Evolutionary conservation across 1,140 invertebrate species (phyloP).

Genomic region (Heterodera carotae): DNA sequence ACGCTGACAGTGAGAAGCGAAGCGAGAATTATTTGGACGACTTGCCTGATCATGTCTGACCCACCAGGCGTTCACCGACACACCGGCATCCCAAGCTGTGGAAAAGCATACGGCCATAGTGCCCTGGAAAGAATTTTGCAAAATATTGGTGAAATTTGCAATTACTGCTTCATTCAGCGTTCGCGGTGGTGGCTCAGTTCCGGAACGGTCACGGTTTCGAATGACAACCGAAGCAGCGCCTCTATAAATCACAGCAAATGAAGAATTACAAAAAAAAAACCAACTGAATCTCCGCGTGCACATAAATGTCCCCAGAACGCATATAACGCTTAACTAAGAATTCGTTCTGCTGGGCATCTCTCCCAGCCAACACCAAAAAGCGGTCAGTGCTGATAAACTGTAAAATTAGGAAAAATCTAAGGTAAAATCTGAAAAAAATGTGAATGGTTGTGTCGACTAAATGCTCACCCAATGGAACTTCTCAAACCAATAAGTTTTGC

Average conservation of each 20-base stretch:
- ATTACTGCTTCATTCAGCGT: conserved; percentile 89
- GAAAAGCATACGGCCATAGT: conserved; percentile 95
- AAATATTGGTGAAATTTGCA: background rate
- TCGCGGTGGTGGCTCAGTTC: conserved; percentile 76
- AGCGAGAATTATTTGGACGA: too few relatives aligned
- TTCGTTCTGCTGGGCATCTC: conserved; percentile 97
- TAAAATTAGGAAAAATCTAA: background rate
- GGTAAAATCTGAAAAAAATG: background rate
- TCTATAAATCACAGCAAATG: background rate
- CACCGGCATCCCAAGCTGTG: conserved; percentile 94
- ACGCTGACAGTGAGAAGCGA: too few relatives aligned
- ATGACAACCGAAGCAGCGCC: conserved; percentile 92
- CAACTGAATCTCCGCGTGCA: conserved; percentile 71
- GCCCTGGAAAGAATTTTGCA: background rate
- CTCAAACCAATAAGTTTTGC: conserved; percentile 80
- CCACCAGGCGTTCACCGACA: conserved; percentile 93
- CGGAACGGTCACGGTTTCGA: conserved; percentile 75
- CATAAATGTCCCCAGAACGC: conserved; percentile 79
- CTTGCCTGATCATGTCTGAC: conserved; percentile 84
- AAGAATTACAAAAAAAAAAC: background rate
- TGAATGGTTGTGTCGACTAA: background rate
- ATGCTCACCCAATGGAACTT: conserved; percentile 87
- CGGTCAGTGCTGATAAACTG: conserved; percentile 94
- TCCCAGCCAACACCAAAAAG: conserved; percentile 89
- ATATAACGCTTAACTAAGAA: conserved; percentile 92